Conservation (phyloP, 1,140 invertebrate species). For the Schlechtendalia chinensis region DNA sequence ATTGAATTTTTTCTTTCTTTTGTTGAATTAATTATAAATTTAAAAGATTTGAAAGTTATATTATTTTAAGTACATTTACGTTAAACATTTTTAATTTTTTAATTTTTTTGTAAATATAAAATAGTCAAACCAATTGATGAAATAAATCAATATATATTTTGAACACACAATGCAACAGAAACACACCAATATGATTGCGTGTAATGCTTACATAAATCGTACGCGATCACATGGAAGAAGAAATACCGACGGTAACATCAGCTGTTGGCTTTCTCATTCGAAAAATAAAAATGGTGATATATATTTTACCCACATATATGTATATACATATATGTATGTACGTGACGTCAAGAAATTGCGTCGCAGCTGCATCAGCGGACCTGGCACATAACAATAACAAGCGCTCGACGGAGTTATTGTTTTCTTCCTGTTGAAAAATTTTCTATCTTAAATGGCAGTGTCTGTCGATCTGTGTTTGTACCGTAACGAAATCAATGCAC, state of each 20-base stretch:
- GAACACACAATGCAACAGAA: too few relatives aligned
- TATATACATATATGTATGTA: too few relatives aligned
- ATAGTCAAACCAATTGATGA: not conserved
- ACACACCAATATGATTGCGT: too few relatives aligned
- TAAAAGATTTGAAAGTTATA: too few relatives aligned
- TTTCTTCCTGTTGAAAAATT: constrained; percentile 6
- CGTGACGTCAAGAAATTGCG: constrained; percentile 35
- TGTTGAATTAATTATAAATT: too few relatives aligned
- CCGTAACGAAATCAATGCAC: constrained; percentile 16
- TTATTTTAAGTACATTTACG: too few relatives aligned
- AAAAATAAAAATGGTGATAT: not conserved
- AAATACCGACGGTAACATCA: not conserved
- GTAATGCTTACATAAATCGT: not conserved
- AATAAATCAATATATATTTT: too few relatives aligned
- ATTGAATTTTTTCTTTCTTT: too few relatives aligned
- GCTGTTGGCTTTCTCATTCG: constrained; percentile 24
- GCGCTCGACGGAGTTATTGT: not conserved
- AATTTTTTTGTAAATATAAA: too few relatives aligned
- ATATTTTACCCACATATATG: not conserved
- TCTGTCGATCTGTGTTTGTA: not conserved
- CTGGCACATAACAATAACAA: constrained; percentile 25
- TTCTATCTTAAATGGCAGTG: constrained; percentile 44
- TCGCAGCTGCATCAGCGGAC: constrained; percentile 9
- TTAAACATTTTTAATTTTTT: too few relatives aligned
- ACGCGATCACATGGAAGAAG: not conserved